These are phyloP conservation scores for Hexactinellida sp. DNA, from an alignment of 37 sponge, comb jelly and placozoan genomes.

Conservation along the genomic window DNA sequence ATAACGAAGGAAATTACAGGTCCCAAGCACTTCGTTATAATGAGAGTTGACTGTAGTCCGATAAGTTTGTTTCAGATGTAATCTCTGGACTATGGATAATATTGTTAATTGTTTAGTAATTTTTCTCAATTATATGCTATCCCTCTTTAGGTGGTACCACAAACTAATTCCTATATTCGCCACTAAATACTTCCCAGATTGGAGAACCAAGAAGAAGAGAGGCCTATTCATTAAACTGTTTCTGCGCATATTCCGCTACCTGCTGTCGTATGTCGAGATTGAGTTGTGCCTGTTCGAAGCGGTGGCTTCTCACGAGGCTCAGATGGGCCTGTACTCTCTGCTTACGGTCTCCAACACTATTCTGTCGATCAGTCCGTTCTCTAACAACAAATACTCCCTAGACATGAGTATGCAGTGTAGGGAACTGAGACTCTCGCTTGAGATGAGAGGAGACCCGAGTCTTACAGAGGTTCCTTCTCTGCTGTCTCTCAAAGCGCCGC, in stretches of 20 bases:
- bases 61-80: too few relatives aligned
- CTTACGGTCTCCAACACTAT: neutral
- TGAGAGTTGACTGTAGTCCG: too few relatives aligned
- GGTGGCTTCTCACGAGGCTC: neutral
- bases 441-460: neutral
- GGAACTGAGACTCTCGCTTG: neutral
- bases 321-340: neutral
- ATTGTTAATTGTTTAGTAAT: too few relatives aligned
- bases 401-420: neutral
- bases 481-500: neutral
- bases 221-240: neutral
- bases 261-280: neutral
- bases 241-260: neutral
- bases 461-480: neutral
- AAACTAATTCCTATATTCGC: neutral
- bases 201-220: neutral
- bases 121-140: too few relatives aligned
- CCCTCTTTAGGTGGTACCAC: neutral
- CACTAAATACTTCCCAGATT: neutral
- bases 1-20: too few relatives aligned
- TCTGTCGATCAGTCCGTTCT: neutral
- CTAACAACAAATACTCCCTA: neutral
- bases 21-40: too few relatives aligned
- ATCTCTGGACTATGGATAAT: too few relatives aligned
- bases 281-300: neutral